Conservation (phyloP, 2,113 vertebrate species). For the Sebastes fasciatus region DNA sequence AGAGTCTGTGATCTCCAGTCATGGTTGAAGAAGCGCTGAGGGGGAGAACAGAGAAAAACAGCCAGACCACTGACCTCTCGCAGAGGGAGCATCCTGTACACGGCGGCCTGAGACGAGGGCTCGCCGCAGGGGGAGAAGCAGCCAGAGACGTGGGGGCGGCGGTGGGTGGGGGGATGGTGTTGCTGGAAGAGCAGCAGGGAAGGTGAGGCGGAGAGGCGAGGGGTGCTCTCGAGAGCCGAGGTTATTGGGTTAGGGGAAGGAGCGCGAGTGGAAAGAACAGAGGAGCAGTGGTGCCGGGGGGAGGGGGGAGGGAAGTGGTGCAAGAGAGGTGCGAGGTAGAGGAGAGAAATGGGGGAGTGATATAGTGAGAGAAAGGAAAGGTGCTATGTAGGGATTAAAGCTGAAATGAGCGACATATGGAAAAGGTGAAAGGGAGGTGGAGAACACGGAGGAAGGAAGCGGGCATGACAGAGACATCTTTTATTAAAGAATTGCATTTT, state of each 20-base stretch:
- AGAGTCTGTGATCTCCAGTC: slow-evolving; percentile 57
- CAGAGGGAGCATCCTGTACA: slow-evolving; percentile 65
- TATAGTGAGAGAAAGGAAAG: slow-evolving; percentile 38
- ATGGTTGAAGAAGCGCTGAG: slow-evolving; percentile 40
- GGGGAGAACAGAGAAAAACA: slow-evolving; percentile 62
- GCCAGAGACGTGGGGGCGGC: slow-evolving; percentile 34
- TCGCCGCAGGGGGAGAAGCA: slow-evolving; percentile 56
- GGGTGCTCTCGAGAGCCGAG: slow-evolving; percentile 50
- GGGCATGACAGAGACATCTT: not conserved
- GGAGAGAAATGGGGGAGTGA: slow-evolving; percentile 42
- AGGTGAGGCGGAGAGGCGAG: slow-evolving; percentile 36
- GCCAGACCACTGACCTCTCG: slow-evolving; percentile 71
- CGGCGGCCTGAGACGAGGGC: slow-evolving; percentile 46
- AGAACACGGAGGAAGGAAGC: not conserved
- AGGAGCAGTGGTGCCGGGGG: not conserved
- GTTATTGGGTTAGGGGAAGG: slow-evolving; percentile 62
- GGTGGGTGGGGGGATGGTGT: not conserved
- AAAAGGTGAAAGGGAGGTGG: slow-evolving; percentile 38
- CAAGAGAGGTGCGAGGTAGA: slow-evolving; percentile 60
- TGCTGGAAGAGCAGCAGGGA: slow-evolving; percentile 53
- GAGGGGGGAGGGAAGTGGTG: slow-evolving; percentile 61
- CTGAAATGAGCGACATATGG: slow-evolving; percentile 65
- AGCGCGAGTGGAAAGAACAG: slow-evolving; percentile 32
- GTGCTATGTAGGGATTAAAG: slow-evolving; percentile 61
- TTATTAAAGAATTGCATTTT: not conserved